Percentiles rank a stretch among this genome's conserved stretches.
Evolutionary conservation across 2,888 invertebrate genomes (phyloP).

Genomic region (Hirtodrosophila confusa): DNA sequence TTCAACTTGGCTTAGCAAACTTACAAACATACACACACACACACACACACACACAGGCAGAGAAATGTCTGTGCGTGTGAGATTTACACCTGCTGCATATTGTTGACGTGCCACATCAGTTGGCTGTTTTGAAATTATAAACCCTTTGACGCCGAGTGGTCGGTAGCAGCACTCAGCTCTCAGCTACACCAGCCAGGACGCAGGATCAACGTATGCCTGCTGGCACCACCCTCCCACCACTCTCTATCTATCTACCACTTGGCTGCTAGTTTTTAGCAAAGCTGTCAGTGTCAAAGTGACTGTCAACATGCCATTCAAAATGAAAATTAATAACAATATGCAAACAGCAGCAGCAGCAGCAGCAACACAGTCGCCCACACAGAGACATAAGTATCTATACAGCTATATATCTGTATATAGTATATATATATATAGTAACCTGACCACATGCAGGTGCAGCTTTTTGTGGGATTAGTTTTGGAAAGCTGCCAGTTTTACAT

Average conservation of each 20-base stretch:
- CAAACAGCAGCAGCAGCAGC: conserved; percentile 53
- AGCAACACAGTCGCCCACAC: conserved; percentile 31
- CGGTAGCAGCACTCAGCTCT: conserved; percentile 38
- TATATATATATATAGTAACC: conserved; percentile 24
- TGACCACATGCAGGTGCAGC: conserved; percentile 57
- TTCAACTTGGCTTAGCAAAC: conserved; percentile 61
- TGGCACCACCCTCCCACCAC: neutral
- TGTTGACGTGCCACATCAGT: conserved; percentile 64
- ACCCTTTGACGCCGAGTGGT: conserved; percentile 62
- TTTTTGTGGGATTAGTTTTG: conserved; percentile 36
- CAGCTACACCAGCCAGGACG: conserved; percentile 24
- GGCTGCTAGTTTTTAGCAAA: conserved; percentile 64
- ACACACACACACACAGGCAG: conserved; percentile 24
- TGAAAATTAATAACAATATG: conserved; percentile 79
- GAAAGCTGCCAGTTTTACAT: conserved; percentile 38
- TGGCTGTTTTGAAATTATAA: conserved; percentile 68
- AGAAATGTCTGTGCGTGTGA: conserved; percentile 29
- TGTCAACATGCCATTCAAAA: conserved; percentile 82
- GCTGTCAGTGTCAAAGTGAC: conserved; percentile 81
- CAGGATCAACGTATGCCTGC: conserved; percentile 36
- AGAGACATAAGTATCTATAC: conserved; percentile 5
- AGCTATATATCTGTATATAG: neutral
- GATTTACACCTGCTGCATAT: conserved; percentile 68
- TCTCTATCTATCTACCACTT: conserved; percentile 20
- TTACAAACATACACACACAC: conserved; percentile 23